These are phyloP conservation scores for Calyptomena viridis DNA, from an alignment of 2,113 vertebrate genomes.

Conservation along the genomic window DNA sequence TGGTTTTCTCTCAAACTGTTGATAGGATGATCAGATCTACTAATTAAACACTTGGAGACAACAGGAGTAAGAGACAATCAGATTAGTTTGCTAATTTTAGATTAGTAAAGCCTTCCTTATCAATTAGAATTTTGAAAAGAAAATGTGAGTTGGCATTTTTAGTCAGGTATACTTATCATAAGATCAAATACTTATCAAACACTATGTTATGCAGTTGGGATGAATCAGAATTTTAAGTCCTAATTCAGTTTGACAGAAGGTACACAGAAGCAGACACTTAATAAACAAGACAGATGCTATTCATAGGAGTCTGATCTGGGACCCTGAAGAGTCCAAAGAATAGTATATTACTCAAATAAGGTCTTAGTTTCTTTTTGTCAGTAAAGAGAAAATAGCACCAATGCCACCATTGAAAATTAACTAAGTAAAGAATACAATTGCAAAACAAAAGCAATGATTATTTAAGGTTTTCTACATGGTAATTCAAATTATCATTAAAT, in stretches of 20 bases:
- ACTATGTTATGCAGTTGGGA: neutral
- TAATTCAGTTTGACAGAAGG: neutral
- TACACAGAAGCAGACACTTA: neutral
- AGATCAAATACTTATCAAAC: neutral
- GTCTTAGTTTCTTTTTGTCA: neutral
- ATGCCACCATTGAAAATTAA: neutral
- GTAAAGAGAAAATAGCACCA: neutral
- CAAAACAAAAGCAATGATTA: neutral
- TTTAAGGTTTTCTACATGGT: neutral
- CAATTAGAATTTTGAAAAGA: neutral
- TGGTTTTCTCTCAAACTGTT: neutral
- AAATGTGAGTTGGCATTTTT: neutral
- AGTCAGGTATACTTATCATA: neutral
- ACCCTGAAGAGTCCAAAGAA: neutral
- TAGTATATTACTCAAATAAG: neutral
- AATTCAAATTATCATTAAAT: neutral
- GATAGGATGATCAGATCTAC: neutral
- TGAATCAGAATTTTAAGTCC: neutral
- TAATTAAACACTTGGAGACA: neutral
- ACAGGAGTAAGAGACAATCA: neutral
- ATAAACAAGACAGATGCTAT: neutral
- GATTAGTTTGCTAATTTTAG: neutral
- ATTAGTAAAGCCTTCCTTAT: neutral
- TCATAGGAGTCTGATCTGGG: neutral
- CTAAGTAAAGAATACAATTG: neutral